Base-by-base conservation (phyloP, 2,888 invertebrate species). In the Nomada goodeniana region DNA sequence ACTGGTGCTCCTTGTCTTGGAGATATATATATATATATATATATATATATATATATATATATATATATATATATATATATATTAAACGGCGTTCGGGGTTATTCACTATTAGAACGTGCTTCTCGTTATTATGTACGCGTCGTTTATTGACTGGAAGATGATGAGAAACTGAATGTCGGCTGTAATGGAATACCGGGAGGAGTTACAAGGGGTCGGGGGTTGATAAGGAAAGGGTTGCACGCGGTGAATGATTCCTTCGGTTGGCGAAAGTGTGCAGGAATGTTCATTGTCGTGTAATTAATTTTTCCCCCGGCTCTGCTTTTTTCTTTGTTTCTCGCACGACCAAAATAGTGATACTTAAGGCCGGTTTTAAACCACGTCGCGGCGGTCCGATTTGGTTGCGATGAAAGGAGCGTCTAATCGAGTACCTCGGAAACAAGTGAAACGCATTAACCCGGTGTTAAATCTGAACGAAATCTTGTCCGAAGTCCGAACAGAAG, bases 51-150 rank as follows among this genome's bases (percentile, higher is more conserved):
- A 20, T 55, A 55, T 55, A n/a, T 15, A 26, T 57, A 69, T 15
- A 47, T 11, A 47, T 11, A 47, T 64, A 26, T 57, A 69, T 15
- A 47, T 11, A 47, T 11, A 47, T 47, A 20, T 55, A 55, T 55
- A n/a, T 15, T 20, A 10, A n/a, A 60, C 59, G 20, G 5, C 64
- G 47, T 15, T 44, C 42, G 3, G 2, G 36, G 36, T 36, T 36
- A 36, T 7, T 1, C 15, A 11, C 42, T 26, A 77, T 47, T 50
- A 55, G 61, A 57, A 72, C 79, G n/a, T 52, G 42, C 57, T 20
- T 57, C 71, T 70, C 70, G 20, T 64, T 73, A 71, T 80, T 80
- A 79, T 55, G 59, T 68, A 50, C 68, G 50, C 53, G 36, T 44
- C 53, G 53, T 71, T 78, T 61, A 68, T 80, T 72, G 50, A 78